Percentiles rank a stretch among this genome's conserved stretches.
Evolutionary conservation across 2,113 vertebrate genomes (phyloP).

Genomic region (Solea senegalensis): DNA sequence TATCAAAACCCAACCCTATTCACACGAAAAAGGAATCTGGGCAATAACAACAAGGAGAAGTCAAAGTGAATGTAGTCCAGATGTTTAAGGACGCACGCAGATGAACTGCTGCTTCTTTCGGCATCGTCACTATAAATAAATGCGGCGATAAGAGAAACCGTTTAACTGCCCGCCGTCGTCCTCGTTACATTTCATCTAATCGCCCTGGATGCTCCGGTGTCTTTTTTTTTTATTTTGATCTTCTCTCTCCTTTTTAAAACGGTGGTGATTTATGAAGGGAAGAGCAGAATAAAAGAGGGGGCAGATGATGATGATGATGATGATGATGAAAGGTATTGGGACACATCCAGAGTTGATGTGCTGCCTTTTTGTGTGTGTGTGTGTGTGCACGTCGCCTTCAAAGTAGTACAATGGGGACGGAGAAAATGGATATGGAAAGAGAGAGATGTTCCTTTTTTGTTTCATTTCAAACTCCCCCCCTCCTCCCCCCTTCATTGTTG

Average conservation of each 20-base stretch:
- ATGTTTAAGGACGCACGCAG: slow-evolving; percentile 12
- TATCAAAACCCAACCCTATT: neutral
- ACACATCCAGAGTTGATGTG: slow-evolving; percentile 47
- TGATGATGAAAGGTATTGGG: slow-evolving; percentile 45
- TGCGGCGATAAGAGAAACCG: neutral
- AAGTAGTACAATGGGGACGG: slow-evolving; percentile 36
- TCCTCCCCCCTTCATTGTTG: slow-evolving; percentile 18
- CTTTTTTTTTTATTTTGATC: slow-evolving; percentile 33
- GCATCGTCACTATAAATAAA: slow-evolving; percentile 11
- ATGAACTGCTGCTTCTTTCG: neutral
- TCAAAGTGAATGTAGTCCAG: slow-evolving; percentile 50
- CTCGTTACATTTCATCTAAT: slow-evolving; percentile 34
- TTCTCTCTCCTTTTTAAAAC: slow-evolving; percentile 47
- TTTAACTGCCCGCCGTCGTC: slow-evolving; percentile 12
- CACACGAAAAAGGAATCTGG: slow-evolving; percentile 6
- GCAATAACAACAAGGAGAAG: slow-evolving; percentile 21
- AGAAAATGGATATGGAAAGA: slow-evolving; percentile 27
- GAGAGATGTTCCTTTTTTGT: slow-evolving; percentile 30
- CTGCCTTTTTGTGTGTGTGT: slow-evolving; percentile 38
- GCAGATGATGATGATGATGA: no score
- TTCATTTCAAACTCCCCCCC: slow-evolving; percentile 24
- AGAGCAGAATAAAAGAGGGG: slow-evolving; percentile 28
- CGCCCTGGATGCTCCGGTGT: slow-evolving; percentile 16
- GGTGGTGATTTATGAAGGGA: slow-evolving; percentile 49
- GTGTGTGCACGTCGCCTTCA: slow-evolving; percentile 39